Evolutionary conservation across 64 coral and sea anemone species (phyloP).

Genomic region (Montipora sp.): DNA sequence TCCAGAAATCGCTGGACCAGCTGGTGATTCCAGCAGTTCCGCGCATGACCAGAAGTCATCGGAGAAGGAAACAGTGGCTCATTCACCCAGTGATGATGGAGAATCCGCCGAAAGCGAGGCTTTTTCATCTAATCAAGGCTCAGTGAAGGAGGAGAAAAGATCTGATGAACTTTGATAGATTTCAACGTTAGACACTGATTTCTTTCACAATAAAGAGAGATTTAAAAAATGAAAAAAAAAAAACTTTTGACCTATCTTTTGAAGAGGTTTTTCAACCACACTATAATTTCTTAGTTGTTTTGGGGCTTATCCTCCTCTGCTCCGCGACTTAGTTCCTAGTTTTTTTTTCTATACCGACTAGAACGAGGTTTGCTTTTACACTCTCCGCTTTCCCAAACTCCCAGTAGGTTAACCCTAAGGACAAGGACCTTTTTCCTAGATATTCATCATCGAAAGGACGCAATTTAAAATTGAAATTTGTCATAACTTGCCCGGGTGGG

Average conservation of each 20-base stretch:
- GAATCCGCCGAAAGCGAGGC: slow-evolving; percentile 15
- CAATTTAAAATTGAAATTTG: too few species aligned
- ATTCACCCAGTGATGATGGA: not conserved
- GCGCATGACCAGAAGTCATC: slow-evolving; percentile 18
- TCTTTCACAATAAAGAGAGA: not conserved
- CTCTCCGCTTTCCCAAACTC: too few species aligned
- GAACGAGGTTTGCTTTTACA: too few species aligned
- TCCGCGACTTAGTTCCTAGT: too few species aligned
- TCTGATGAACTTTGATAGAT: not conserved
- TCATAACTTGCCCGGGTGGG: too few species aligned
- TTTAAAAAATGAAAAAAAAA: not conserved
- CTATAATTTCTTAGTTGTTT: too few species aligned
- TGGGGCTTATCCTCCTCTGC: too few species aligned
- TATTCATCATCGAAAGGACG: too few species aligned
- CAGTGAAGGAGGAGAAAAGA: not conserved
- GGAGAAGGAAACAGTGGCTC: not conserved
- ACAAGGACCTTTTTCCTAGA: too few species aligned
- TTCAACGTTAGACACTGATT: not conserved
- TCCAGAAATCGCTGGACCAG: slow-evolving; percentile 62
- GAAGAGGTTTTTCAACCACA: not conserved
- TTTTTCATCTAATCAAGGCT: not conserved
- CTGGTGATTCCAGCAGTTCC: not conserved
- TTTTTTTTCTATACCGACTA: too few species aligned
- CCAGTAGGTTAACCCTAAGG: too few species aligned
- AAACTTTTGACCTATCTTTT: not conserved